phyloP scores from a whole-genome alignment of 2,797 vertebrate species.

The Psittacula derbiana region DNA sequence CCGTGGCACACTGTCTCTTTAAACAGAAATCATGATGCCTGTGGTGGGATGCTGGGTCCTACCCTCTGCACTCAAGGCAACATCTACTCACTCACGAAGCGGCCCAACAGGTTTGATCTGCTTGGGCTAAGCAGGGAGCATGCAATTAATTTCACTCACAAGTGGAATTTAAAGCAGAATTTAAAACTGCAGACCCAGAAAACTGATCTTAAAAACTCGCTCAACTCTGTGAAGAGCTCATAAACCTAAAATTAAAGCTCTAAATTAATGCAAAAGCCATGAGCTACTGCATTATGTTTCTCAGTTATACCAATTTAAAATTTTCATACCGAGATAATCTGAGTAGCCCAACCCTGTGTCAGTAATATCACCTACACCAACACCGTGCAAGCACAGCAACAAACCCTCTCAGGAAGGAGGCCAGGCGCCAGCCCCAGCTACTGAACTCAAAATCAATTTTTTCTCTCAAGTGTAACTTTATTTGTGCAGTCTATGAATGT shows the following conservation, averaged over 20 bases:
- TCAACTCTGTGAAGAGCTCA: conserved; percentile 12
- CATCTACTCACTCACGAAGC: background rate
- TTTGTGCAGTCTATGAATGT: background rate
- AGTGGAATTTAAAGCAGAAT: conserved; percentile 4
- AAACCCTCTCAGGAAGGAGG: conserved; percentile 5
- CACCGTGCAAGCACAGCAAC: background rate
- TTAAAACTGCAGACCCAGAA: conserved; percentile 45
- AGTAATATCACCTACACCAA: background rate
- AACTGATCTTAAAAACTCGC: conserved; percentile 33
- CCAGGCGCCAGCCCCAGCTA: background rate
- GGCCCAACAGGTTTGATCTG: background rate
- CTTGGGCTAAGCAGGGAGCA: background rate
- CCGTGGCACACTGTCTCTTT: accelerated
- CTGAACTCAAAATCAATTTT: conserved; percentile 44
- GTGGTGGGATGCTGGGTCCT: accelerated
- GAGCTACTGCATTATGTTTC: background rate
- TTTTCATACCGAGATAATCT: conserved; percentile 6
- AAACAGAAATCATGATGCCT: background rate
- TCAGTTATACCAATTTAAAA: conserved; percentile 29
- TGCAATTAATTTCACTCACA: background rate
- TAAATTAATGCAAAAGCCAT: conserved; percentile 50
- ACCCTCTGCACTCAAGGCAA: background rate
- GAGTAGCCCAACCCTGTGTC: background rate
- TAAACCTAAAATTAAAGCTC: conserved; percentile 52
- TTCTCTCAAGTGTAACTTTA: conserved; percentile 37